Evolutionary conservation across 2,888 invertebrate genomes (phyloP), one percentile per base, ranked within the genome.

Genomic region (Anticlea derivata): DNA sequence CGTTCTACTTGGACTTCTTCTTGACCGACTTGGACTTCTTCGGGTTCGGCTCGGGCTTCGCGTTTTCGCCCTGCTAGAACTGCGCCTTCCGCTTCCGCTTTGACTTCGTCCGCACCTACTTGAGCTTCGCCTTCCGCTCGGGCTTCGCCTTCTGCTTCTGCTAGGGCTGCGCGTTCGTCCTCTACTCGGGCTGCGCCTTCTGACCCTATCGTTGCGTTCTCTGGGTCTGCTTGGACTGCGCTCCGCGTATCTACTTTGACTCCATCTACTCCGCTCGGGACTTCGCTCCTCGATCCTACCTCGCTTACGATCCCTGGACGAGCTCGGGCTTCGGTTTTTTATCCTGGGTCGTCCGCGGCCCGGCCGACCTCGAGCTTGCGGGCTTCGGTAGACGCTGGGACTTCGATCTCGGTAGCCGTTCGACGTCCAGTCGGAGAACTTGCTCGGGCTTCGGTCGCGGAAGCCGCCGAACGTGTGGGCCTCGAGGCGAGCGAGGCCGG

Each of bases 401-500:
- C 26, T 29, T 5, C 35, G 30, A 6, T 33, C 39, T 2, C 35
- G 17, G 46, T 22, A 13, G 7, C 22, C 24, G 24, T 33, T 2
- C 20, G 30, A 0, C 34, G 41, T 26, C 51, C 51, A 51, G 20
- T 12, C 37, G 22, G 35, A 2, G 13, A 22, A 33, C 1, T 13
- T 34, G 7, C 8, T 7, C 17, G 47, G 23, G 37, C 41, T 29
- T 0, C 10, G 31, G 11, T 27, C 52, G 11, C 38, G 26, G 23
- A 39, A 27, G 13, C 31, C 24, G 10, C 30, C 46, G 38, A 43
- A 47, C 8, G 44, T 8, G 13, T 23, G 43, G 2, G 8, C 17
- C 12, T 44, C 43, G 20, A 38, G 39, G 5, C 52, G 38, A 3
- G 47, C 65, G 77, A 77, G 60, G 73, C 75, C 58, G 69, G 61